A percentile compares a stretch with the other conserved stretches of the same genome.
These are phyloP conservation scores for Taurulus bubalis DNA, from an alignment of 2,113 vertebrate species.

Conservation along the genomic window DNA sequence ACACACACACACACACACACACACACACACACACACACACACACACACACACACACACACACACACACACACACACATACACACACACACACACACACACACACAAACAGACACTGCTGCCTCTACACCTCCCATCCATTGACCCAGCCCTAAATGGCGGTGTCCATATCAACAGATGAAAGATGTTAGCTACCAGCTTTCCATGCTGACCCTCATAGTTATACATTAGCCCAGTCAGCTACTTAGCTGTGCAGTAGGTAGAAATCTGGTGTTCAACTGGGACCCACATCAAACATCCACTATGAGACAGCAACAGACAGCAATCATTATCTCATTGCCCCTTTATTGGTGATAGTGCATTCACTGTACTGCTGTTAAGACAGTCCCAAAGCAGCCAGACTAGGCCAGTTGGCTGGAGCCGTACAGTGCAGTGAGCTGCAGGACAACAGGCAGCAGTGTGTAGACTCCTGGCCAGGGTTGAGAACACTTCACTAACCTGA, in stretches of 20 bases:
- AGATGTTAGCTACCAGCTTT: constrained; percentile 74
- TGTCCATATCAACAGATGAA: constrained; percentile 76
- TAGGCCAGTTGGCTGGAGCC: constrained; percentile 52
- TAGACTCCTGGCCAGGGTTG: constrained; percentile 71
- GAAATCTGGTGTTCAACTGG: constrained; percentile 30
- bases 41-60: constrained; percentile 48
- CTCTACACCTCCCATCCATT: constrained; percentile 70
- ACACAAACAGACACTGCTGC: constrained; percentile 25
- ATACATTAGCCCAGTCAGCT: constrained; percentile 48
- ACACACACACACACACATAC: constrained; percentile 35
- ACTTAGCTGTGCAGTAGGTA: constrained; percentile 22
- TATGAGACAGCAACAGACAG: constrained; percentile 14
- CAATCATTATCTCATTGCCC: constrained; percentile 18
- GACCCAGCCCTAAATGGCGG: constrained; percentile 71
- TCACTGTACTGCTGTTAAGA: constrained; percentile 34
- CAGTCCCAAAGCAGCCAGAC: constrained; percentile 37
- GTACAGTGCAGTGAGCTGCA: constrained; percentile 40
- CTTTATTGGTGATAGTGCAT: constrained; percentile 30
- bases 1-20: constrained; percentile 38
- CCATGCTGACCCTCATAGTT: constrained; percentile 53
- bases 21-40: constrained; percentile 5
- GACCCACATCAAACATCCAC: constrained; percentile 45
- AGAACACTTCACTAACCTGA: constrained; percentile 83
- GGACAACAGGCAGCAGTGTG: constrained; percentile 72
- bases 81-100: constrained; percentile 16